phyloP scores from a whole-genome alignment of 2,797 vertebrate genomes.

The Sebastes kiyomatsui region DNA sequence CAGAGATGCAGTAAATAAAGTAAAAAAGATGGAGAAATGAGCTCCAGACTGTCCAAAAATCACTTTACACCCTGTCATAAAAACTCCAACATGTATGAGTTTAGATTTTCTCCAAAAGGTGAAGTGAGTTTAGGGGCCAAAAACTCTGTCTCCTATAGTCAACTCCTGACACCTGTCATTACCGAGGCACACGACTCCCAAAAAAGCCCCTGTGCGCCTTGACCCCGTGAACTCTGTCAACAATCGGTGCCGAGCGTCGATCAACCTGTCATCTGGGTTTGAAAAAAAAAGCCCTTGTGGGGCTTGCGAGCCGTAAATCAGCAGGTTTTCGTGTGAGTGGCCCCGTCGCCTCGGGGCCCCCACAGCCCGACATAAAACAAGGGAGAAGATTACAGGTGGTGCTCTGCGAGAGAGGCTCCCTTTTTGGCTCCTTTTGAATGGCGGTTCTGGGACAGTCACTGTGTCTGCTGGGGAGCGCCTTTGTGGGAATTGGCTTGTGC shows the following conservation, averaged over 20 bases:
- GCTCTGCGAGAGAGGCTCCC: constrained; percentile 29
- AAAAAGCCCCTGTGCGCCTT: background rate
- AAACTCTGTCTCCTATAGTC: background rate
- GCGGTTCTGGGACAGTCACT: constrained; percentile 49
- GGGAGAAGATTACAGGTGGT: constrained; percentile 72
- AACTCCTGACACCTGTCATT: constrained; percentile 61
- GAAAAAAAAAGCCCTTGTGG: constrained; percentile 20
- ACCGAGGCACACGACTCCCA: constrained; percentile 42
- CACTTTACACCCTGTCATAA: background rate
- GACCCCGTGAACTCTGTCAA: constrained; percentile 63
- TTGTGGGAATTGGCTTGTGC: constrained; percentile 24
- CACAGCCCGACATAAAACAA: constrained; percentile 50
- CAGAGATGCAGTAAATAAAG: constrained; percentile 2
- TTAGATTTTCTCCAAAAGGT: background rate
- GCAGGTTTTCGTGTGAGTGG: constrained; percentile 43
- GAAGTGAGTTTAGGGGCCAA: background rate
- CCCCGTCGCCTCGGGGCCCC: constrained; percentile 33
- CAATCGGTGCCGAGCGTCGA: constrained; percentile 33
- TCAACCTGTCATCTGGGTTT: constrained; percentile 58
- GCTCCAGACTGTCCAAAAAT: background rate
- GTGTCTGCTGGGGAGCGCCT: constrained; percentile 32
- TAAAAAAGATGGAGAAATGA: background rate
- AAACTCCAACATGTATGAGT: background rate
- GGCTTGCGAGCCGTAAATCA: constrained; percentile 55
- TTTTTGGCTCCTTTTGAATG: constrained; percentile 44